Evolutionary conservation across 64 coral and sea anemone genomes (phyloP), one percentile per base, ranked within the genome.

Genomic region (Astreopora myriophthalma): DNA sequence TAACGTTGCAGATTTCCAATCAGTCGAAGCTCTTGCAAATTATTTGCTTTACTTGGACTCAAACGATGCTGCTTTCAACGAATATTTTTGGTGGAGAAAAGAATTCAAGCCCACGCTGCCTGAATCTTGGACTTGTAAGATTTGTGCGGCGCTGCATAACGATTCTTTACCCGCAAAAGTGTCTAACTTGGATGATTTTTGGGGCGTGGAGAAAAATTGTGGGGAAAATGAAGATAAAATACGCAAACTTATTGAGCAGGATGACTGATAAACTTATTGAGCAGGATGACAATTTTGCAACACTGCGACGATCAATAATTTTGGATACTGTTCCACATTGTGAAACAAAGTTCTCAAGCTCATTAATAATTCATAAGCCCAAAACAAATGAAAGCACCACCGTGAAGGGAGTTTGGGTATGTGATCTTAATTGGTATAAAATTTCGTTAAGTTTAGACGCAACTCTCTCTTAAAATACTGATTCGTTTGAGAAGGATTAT

Each of bases 21-120:
- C 87, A 0, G 55, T 90, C 12, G 49, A 95, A 39, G 58, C 71
- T 26, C 48, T 95, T 3, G 87, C 88, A 0, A 75, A 86, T 36
- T 90, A 95, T 52, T 55, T 95, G 8, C 25, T 58, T 8, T 90
- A 57, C 55, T 74, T 95, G 22, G 88, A 95, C 48, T 69, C 35
- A 75, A 95, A 95, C 38, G 80, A 95, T 13, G 91, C 13, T 7
- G 87, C 88, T 69, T 95, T 86, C 10, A 95, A 90, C 49, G 55
- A 86, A 35, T 95, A 95, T 91, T 95, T 95, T 76, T 37, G 8
- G 1, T 95, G 93, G 93, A 86, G 66, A 49, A 49, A 76, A 76
- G 20, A 52, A 9, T 95, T 68, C 22, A 90, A 95, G 25, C 16
- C 85, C 61, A 60, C 68, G 8, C 33, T 63, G 1, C 38, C 42